Evolutionary conservation across 23 tunicate genomes (phyloP).

Genomic region (Halocynthia roretzi): DNA sequence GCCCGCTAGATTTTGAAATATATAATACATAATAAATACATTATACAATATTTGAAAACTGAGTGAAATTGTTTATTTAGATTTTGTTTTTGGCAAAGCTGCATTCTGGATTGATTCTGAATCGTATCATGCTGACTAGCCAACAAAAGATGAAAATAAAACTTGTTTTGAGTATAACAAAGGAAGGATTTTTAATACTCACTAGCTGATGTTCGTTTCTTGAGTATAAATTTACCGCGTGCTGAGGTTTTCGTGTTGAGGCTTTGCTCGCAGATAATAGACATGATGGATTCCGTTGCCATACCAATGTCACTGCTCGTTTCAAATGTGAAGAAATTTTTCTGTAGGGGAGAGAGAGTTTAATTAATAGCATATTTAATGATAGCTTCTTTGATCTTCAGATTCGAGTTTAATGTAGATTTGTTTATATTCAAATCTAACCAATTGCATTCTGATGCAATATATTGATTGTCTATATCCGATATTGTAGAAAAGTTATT

Average conservation of each 20-base stretch:
- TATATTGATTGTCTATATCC: too few relatives aligned
- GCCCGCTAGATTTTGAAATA: too few relatives aligned
- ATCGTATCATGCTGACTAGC: too few relatives aligned
- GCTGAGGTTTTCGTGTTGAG: neutral
- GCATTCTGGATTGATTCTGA: neutral
- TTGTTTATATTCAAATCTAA: too few relatives aligned
- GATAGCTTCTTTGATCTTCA: neutral
- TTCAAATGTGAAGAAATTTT: neutral
- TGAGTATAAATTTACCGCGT: neutral
- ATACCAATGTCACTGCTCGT: neutral
- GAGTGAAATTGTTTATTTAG: too few relatives aligned
- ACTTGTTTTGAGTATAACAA: too few relatives aligned
- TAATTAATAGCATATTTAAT: neutral
- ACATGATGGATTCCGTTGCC: conserved; percentile 7
- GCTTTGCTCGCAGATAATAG: conserved; percentile 17
- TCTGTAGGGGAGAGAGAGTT: neutral
- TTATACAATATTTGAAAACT: too few relatives aligned
- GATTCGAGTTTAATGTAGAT: neutral
- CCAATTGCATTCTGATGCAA: too few relatives aligned
- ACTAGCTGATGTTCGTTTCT: neutral
- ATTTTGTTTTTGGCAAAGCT: too few relatives aligned
- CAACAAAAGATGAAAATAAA: too few relatives aligned
- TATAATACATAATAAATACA: too few relatives aligned
- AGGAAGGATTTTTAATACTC: neutral
- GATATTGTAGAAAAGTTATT: too few relatives aligned